These are phyloP conservation scores for Nysson spinosus DNA, from an alignment of 2,888 invertebrate genomes.

Conservation along the genomic window DNA sequence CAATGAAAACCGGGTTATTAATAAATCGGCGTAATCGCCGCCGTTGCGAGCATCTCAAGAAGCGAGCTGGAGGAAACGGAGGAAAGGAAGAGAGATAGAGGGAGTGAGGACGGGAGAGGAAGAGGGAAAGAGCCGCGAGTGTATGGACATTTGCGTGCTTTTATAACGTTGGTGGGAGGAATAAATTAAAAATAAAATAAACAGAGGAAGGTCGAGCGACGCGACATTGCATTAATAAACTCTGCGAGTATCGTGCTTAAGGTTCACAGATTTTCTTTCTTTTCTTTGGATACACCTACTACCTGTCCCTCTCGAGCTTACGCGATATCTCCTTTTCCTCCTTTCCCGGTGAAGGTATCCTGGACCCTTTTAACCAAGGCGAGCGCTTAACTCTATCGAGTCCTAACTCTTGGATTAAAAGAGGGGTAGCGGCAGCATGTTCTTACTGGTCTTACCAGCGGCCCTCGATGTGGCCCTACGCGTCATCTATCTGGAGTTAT, in stretches of 20 bases:
- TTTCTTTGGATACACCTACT: slow-evolving; percentile 4
- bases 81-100: not conserved
- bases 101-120: not conserved
- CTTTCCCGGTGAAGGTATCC: not conserved
- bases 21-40: slow-evolving; percentile 65
- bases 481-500: slow-evolving; percentile 3
- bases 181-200: slow-evolving; percentile 64
- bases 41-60: slow-evolving; percentile 4
- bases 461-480: not conserved
- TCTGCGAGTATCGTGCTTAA: slow-evolving; percentile 18
- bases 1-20: slow-evolving; percentile 71
- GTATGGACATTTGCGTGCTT: slow-evolving; percentile 24
- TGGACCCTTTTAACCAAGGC: not conserved
- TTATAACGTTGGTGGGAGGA: slow-evolving; percentile 51
- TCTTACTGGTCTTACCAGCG: not conserved
- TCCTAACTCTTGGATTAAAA: slow-evolving; percentile 43
- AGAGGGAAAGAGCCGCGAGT: not conserved
- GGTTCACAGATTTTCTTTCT: slow-evolving; percentile 9
- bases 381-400: slow-evolving; percentile 28
- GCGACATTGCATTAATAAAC: slow-evolving; percentile 62
- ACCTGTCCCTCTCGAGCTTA: not conserved
- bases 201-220: slow-evolving; percentile 58
- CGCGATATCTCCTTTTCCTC: slow-evolving; percentile 20
- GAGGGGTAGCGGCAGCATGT: not conserved
- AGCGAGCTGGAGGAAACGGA: not conserved